Conservation (phyloP, 2,888 invertebrate genomes). For the Nowickia ferox region DNA sequence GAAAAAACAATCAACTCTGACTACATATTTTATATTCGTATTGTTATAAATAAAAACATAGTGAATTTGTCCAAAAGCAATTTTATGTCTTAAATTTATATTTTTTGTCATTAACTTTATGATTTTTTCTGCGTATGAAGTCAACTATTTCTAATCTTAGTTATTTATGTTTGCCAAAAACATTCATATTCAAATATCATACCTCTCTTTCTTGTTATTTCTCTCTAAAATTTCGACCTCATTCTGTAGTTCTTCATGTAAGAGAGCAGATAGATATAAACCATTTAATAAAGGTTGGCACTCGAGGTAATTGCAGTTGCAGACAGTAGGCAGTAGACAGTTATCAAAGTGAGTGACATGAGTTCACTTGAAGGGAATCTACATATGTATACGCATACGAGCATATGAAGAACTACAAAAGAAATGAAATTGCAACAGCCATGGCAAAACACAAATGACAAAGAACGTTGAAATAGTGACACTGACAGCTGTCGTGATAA, state of each 20-base stretch:
- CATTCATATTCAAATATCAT: background rate
- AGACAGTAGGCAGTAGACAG: conserved; percentile 67
- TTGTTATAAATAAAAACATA: too few relatives aligned
- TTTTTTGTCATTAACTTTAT: too few relatives aligned
- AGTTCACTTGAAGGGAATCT: conserved; percentile 52
- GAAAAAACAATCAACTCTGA: too few relatives aligned
- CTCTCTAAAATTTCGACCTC: background rate
- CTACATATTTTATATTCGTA: too few relatives aligned
- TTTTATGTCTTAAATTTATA: too few relatives aligned
- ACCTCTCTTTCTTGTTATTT: background rate
- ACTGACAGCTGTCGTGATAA: conserved; percentile 70
- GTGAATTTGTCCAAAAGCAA: too few relatives aligned
- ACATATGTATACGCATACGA: background rate
- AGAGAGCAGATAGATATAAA: background rate
- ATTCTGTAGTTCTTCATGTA: background rate
- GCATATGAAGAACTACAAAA: background rate
- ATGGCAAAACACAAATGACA: conserved; percentile 9
- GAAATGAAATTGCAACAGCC: conserved; percentile 5
- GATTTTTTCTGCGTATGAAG: too few relatives aligned
- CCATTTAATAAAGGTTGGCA: conserved; percentile 44
- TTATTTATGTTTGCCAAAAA: background rate
- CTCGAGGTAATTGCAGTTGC: conserved; percentile 61
- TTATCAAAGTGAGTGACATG: conserved; percentile 69
- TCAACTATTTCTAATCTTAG: background rate
- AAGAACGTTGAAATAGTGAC: conserved; percentile 52